Evolutionary conservation across 2,797 vertebrate genomes (phyloP), one percentile per base, ranked within the genome.

Genomic region (Toxotes lorentzi): DNA sequence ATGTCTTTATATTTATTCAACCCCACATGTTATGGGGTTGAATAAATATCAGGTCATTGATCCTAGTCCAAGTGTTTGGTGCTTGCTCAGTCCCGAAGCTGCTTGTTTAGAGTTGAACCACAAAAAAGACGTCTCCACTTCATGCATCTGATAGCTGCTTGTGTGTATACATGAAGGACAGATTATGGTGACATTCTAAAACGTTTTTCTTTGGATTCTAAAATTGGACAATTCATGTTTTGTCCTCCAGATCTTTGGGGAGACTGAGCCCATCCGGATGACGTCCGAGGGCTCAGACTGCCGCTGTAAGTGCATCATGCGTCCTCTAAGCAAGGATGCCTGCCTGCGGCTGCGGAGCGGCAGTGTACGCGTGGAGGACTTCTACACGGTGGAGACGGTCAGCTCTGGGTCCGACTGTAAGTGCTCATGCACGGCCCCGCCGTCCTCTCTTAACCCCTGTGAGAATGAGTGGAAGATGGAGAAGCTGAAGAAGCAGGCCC

Each of bases 401-500:
- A 99, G 97, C 94, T 98, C 97, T 0, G 98, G 98, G 2, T 90
- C 96, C 0, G 97, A 99, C 95, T 99, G 98, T 85, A 97, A 95
- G 90, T 99, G 98, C 89, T 98, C 98, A 4, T 99, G 98, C 93
- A 97, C 97, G 0, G 97, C 98, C 0, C 98, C 98, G 0, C 97
- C 98, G 0, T 97, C 98, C 68, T 98, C 98, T 0, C 97, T 99
- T 79, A 99, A 99, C 93, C 98, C 98, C 79, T 99, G 98, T 0
- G 98, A 99, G 94, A 98, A 97, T 0, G 97, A 99, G 93, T 99
- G 98, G 98, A 98, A 96, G 94, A 97, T 97, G 95, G 98, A 99
- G 91, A 99, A 97, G 88, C 96, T 99, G 91, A 98, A 96, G 95
- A 98, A 97, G 79, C 97, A 99, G 92, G 98, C 97, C 0, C 98